Evolutionary conservation across 2,113 vertebrate species (phyloP), one percentile per base, ranked within the genome.

Genomic region (Engystomops pustulosus): DNA sequence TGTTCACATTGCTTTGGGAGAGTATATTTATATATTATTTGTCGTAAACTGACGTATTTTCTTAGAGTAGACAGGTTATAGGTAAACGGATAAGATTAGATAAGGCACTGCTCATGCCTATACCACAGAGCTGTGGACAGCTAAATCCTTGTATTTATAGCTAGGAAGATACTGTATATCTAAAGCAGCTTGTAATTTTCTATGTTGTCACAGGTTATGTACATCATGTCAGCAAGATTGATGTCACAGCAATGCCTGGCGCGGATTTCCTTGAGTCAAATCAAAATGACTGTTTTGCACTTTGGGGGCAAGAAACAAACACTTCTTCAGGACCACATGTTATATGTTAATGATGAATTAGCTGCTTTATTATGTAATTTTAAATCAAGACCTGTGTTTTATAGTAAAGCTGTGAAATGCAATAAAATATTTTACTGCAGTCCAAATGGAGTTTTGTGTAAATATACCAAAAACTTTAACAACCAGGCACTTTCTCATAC

Each of bases 61-160:
- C 72, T 53, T 69, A 36, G 44, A 32, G 74, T 55, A 77, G 82
- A 78, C 74, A 84, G 74, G 20, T 84, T 69, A 84, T 78, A 78
- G 82, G 82, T 84, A 84, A 84, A 84, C 82, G 15, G 60, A 78
- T 84, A 78, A 84, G 82, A 84, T 84, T 84, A 84, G 82, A 84
- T 84, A 77, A 84, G 82, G 25, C 65, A 84, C 20, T 78, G 58
- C 17, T 69, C 60, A 44, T 78, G 55, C 60, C 14, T 78, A 77
- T 53, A 36, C 27, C 44, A 67, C 45, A 69, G 62, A 78, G 23
- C 72, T 84, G 82, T 36, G 60, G 74, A 84, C 82, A 84, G 72
- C 82, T 84, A 84, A 84, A 84, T 84, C 82, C 82, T 78, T 55
- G 74, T 84, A 84, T 84, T 84, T 84, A 84, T 84, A 45, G 74